Evolutionary conservation across 2,888 invertebrate species (phyloP).

Genomic region (Agrenia bidenticulata): DNA sequence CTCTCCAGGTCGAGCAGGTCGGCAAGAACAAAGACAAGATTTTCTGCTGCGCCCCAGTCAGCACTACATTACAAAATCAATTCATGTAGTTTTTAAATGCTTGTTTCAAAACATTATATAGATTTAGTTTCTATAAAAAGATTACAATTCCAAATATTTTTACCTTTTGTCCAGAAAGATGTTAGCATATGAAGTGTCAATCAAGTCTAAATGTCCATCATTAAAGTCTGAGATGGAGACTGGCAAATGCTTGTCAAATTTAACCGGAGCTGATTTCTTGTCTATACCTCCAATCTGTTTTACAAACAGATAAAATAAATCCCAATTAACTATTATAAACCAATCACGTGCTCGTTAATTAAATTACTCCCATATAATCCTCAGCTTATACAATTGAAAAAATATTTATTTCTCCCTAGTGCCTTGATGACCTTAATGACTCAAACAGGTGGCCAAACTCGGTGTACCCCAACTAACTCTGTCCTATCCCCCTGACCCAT

Average conservation of each 20-base stretch:
- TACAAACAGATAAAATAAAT: background rate
- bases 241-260: constrained; percentile 25
- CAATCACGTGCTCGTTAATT: background rate
- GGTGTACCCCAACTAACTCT: no score
- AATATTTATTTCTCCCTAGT: no score
- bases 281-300: constrained; percentile 20
- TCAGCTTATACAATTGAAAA: no score
- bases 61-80: constrained; percentile 8
- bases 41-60: constrained; percentile 72
- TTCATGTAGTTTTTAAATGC: no score
- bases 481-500: no score
- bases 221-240: background rate
- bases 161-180: constrained; percentile 74
- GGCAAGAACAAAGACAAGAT: constrained; percentile 69
- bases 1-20: constrained; percentile 69
- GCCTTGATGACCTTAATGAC: background rate
- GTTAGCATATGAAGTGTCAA: constrained; percentile 77
- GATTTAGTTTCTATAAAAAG: background rate
- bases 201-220: constrained; percentile 55
- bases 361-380: no score
- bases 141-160: background rate
- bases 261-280: constrained; percentile 41
- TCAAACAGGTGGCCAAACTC: no score
- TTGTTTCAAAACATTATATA: background rate
- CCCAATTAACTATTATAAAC: background rate